Evolutionary conservation across 2,888 invertebrate species (phyloP), one percentile per base, ranked within the genome.

Genomic region (Apotomis capreana): DNA sequence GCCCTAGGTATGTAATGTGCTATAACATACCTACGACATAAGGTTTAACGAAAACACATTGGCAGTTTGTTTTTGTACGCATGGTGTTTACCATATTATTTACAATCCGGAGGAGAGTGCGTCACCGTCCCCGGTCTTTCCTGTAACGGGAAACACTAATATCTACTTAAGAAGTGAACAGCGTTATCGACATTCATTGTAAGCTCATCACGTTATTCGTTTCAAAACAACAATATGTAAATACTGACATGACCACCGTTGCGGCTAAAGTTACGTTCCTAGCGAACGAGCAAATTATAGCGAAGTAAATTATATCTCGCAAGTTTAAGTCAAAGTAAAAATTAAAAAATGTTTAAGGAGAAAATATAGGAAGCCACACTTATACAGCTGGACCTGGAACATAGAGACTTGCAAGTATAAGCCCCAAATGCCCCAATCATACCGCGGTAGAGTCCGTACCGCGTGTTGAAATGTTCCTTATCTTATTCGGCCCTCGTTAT

Each of bases 391-490:
- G 40, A 40, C 6, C 6, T 40, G 26, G 26, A 26, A 26, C 26
- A 26, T 2, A 40, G 2, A 40, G 6, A 40, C 40, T 40, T 40
- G 40, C 4, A 40, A 40, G 4, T 40, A 26, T 6, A 6, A 40
- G 5, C 40, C 6, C 40, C 5, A 40, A 6, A 6, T 3, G 5
- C 40, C 6, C 40, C 5, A 40, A 6, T 40, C 46, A 51, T 26
- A 26, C 1, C 26, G 26, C 26, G 40, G 13, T 15, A 9, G 6
- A 55, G 26, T 37, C n/a, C 26, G 12, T 15, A 55, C 12, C 8
- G 44, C 64, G 8, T 44, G 64, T 26, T 64, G 64, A 44, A 44
- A 64, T 64, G 15, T 12, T 62, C 12, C 64, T 64, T 64, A 64
- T 64, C 64, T 64, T 0, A 46, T n/a, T 65, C 26, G 46, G 65